A percentile compares a stretch with the other conserved stretches of the same genome.
Conservation (phyloP, 2,888 invertebrate genomes). For the Lochmaea crataegi region DNA sequence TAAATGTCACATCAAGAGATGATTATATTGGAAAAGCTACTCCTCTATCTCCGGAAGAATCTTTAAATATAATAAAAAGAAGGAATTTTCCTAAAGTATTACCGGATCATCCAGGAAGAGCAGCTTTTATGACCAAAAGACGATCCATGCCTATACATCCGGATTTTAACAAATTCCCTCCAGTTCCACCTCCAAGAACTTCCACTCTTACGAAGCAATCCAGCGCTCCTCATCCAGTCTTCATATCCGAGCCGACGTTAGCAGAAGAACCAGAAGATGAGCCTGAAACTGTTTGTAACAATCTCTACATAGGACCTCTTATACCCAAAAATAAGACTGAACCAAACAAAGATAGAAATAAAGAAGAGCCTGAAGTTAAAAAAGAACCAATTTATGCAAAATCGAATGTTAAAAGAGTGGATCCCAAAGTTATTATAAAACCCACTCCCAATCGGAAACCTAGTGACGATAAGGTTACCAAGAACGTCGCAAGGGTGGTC, state of each 20-base stretch:
- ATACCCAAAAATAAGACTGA: conserved; percentile 63
- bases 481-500: conserved; percentile 68
- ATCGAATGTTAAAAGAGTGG: conserved; percentile 63
- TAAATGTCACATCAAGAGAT: conserved; percentile 82
- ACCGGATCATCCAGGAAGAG: conserved; percentile 75
- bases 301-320: conserved; percentile 69
- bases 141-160: conserved; percentile 72
- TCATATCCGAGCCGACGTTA: conserved; percentile 63
- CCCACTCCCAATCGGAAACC: conserved; percentile 66
- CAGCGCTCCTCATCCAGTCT: conserved; percentile 59
- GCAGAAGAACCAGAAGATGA: conserved; percentile 66
- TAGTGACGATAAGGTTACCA: conserved; percentile 49
- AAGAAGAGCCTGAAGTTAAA: conserved; percentile 30
- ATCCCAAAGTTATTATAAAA: conserved; percentile 73
- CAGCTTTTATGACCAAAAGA: conserved; percentile 66
- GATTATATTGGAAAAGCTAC: conserved; percentile 64
- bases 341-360: conserved; percentile 33
- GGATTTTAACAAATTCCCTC: conserved; percentile 67
- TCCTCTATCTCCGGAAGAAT: conserved; percentile 75
- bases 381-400: conserved; percentile 40
- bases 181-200: conserved; percentile 81
- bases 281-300: conserved; percentile 68
- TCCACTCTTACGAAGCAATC: conserved; percentile 73
- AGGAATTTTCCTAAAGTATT: conserved; percentile 87
- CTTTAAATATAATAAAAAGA: conserved; percentile 77